Base-by-base conservation (phyloP, 2,797 vertebrate genomes). In the Argya squamiceps region DNA sequence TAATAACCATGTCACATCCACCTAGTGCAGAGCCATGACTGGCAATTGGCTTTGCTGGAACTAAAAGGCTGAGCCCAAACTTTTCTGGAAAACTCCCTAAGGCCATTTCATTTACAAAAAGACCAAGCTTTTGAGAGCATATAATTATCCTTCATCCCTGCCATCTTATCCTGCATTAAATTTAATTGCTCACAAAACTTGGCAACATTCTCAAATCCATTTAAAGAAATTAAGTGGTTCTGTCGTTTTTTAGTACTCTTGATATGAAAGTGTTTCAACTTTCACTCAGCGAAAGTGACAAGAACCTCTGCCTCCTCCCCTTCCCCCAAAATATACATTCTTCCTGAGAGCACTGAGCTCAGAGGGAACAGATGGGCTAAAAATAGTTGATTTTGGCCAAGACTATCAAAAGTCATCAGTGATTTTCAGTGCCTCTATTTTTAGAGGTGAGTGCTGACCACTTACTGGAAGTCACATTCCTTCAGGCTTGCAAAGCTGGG, bases 141-240 rank as follows among this genome's bases (percentile, higher is more conserved):
- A 94, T 95, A 96, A 97, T 98, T 97, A 97, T 90, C 92, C 80
- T 84, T 92, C 96, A 84, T 92, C 94, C 93, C 49, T 75, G 60
- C 80, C 53, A 92, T 96, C 95, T 96, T 95, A 95, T 92, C 88
- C 95, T 55, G 87, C 91, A 90, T 92, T 95, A 97, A 95, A 92
- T 95, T 90, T 96, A 97, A 97, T 96, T 96, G 94, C 92, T 96
- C 49, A 9, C 75, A 96, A 96, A 96, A 94, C 84, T 76, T 96
- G 95, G 93, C 91, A 95, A 85, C 62, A 16, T 64, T 90, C 74
- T 93, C 80, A 68, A 56, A 59, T 76, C 71, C 92, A 85, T 96
- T 97, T 97, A 96, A 96, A 97, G 93, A 92, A 97, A 97, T 97
- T 88, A 96, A 97, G 92, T 94, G 93, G 80, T 94, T 94, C 91